These are phyloP conservation scores for Vannuccia rotundouncinata DNA, from an alignment of 2,888 invertebrate species.

Conservation along the genomic window DNA sequence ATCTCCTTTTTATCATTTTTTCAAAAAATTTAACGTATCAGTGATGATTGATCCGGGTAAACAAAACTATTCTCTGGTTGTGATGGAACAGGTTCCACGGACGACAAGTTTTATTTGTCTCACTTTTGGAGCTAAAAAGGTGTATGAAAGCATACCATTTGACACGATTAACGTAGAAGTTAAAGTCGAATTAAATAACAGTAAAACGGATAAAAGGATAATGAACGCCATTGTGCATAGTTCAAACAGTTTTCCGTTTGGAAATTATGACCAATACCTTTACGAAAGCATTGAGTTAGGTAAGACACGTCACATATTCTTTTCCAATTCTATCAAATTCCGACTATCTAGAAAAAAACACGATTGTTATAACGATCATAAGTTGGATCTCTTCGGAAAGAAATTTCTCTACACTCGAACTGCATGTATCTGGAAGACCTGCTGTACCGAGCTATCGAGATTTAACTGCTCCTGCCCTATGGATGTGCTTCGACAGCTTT, in stretches of 20 bases:
- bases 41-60: neutral
- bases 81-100: constrained; percentile 31
- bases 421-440: constrained; percentile 28
- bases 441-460: neutral
- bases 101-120: constrained; percentile 20
- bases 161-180: neutral
- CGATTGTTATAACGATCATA: constrained; percentile 18
- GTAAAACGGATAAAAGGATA: neutral
- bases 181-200: neutral
- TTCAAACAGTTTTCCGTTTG: constrained; percentile 15
- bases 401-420: constrained; percentile 9
- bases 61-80: constrained; percentile 2
- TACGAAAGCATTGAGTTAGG: neutral
- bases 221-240: constrained; percentile 20
- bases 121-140: constrained; percentile 5
- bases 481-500: constrained; percentile 7
- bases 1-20: constrained; percentile 31
- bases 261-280: constrained; percentile 22
- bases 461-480: constrained; percentile 31
- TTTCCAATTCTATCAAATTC: neutral
- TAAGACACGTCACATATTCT: neutral
- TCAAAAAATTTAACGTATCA: neutral
- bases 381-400: neutral
- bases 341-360: neutral
- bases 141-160: neutral